Conservation (phyloP, 2,888 invertebrate species). For the Chrysopilus asiliformis region DNA sequence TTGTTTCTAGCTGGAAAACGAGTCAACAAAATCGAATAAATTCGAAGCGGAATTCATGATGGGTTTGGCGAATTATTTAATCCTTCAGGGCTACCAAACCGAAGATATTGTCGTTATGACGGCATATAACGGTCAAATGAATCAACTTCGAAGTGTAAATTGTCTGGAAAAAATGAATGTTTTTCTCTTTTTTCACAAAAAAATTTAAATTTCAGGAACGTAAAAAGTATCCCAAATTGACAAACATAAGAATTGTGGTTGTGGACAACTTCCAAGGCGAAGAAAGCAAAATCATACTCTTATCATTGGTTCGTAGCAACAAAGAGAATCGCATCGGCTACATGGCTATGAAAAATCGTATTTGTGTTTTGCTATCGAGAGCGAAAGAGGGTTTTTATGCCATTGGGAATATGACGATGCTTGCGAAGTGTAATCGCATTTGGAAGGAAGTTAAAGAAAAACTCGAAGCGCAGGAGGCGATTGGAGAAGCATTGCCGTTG, state of each 20-base stretch:
- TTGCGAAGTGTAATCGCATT: conserved; percentile 39
- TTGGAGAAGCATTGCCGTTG: conserved; percentile 40
- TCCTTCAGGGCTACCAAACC: conserved; percentile 44
- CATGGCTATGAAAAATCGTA: conserved; percentile 51
- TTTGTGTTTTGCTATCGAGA: conserved; percentile 65
- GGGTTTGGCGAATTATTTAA: conserved; percentile 45
- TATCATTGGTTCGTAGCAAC: conserved; percentile 69
- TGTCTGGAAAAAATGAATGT: no score
- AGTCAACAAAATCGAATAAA: conserved; percentile 44
- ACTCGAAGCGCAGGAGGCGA: conserved; percentile 38
- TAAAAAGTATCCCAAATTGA: conserved; percentile 16
- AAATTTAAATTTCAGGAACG: conserved; percentile 23
- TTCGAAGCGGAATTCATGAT: conserved; percentile 52
- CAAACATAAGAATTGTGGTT: conserved; percentile 46
- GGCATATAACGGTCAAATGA: conserved; percentile 58
- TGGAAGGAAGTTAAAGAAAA: conserved; percentile 41
- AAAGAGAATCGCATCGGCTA: conserved; percentile 53
- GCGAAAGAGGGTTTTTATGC: conserved; percentile 57
- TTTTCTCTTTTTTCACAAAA: conserved; percentile 5
- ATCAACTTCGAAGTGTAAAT: conserved; percentile 21
- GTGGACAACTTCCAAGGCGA: conserved; percentile 75
- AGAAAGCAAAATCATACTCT: conserved; percentile 62
- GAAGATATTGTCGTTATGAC: conserved; percentile 59
- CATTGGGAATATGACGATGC: conserved; percentile 53
- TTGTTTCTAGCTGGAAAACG: conserved; percentile 34